A percentile compares a stretch with the other conserved stretches of the same genome.
These are phyloP conservation scores for Lota lota DNA, from an alignment of 2,113 vertebrate species.

Conservation along the genomic window DNA sequence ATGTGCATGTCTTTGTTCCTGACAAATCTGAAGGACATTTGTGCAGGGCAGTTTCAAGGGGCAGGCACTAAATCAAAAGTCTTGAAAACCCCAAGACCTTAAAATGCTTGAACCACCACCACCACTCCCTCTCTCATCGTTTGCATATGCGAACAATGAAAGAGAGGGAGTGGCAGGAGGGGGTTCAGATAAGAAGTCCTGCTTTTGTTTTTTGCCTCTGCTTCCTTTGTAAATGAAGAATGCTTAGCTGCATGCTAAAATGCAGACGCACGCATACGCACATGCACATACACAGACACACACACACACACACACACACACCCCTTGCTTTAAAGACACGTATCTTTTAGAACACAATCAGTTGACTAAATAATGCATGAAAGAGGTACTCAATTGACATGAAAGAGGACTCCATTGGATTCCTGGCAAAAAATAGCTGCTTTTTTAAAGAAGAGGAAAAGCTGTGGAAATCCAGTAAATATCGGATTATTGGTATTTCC, in stretches of 20 bases:
- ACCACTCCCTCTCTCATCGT: too few relatives aligned
- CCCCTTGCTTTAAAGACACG: neutral
- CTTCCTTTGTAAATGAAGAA: conserved; percentile 31
- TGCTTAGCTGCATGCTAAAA: conserved; percentile 12
- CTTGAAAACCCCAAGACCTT: too few relatives aligned
- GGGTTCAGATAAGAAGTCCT: too few relatives aligned
- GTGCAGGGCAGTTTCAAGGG: too few relatives aligned
- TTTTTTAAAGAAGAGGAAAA: conserved; percentile 42
- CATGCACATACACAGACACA: conserved; percentile 5
- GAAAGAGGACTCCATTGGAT: conserved; percentile 61
- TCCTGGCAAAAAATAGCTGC: conserved; percentile 55
- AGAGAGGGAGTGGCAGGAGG: too few relatives aligned
- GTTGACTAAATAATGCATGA: conserved; percentile 72
- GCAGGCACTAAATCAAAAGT: too few relatives aligned
- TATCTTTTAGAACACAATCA: conserved; percentile 53
- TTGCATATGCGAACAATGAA: too few relatives aligned
- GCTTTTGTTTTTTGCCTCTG: conserved; percentile 40
- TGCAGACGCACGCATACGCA: conserved; percentile 26
- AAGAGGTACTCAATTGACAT: conserved; percentile 60
- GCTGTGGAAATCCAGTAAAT: conserved; percentile 35
- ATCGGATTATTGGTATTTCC: conserved; percentile 50
- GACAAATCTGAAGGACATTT: too few relatives aligned
- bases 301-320: conserved; percentile 11
- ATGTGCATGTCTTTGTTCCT: too few relatives aligned
- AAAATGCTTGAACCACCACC: too few relatives aligned